Conservation (phyloP, 2,113 vertebrate genomes). For the Shinisaurus crocodilurus region DNA sequence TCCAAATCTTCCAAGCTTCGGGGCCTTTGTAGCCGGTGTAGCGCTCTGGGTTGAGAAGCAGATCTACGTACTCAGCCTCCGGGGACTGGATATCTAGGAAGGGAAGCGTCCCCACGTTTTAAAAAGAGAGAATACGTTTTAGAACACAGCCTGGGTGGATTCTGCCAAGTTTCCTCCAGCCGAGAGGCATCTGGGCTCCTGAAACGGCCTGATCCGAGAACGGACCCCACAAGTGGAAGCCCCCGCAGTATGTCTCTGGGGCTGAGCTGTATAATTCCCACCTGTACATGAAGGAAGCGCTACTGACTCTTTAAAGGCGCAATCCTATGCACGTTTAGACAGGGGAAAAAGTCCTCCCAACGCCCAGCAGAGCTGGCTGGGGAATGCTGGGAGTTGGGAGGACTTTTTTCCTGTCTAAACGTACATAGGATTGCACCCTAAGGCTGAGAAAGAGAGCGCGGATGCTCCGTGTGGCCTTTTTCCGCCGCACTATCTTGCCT, state of each 20-base stretch:
- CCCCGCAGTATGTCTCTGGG: neutral
- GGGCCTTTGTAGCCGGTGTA: conserved; percentile 85
- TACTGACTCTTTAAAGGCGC: neutral
- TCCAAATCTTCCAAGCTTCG: conserved; percentile 85
- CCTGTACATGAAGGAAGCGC: neutral
- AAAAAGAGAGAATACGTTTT: neutral
- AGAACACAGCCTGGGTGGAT: no score
- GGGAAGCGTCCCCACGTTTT: neutral
- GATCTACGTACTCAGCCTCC: conserved; percentile 82
- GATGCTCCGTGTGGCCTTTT: neutral
- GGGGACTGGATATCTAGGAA: conserved; percentile 79
- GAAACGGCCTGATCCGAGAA: neutral
- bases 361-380: no score
- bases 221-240: neutral
- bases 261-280: neutral
- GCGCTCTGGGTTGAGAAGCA: conserved; percentile 83
- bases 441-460: neutral
- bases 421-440: no score
- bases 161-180: neutral
- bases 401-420: no score
- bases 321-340: no score
- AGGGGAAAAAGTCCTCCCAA: no score
- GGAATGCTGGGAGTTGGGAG: no score
- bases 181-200: neutral
- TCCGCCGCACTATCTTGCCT: neutral